Evolutionary conservation across 2,113 vertebrate species (phyloP).

Genomic region (Regulus satrapa): DNA sequence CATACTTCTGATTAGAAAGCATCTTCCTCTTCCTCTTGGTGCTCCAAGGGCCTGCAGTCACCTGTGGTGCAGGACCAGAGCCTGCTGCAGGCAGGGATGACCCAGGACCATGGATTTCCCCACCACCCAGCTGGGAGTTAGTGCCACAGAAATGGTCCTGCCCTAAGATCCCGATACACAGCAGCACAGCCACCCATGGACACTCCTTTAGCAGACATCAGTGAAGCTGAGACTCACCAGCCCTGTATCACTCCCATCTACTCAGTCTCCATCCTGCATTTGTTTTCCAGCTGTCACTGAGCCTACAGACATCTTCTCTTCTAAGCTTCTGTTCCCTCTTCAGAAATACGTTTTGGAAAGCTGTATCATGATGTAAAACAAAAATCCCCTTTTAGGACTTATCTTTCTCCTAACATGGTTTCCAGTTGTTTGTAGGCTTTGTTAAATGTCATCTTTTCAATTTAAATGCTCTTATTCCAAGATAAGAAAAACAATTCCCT

Average conservation of each 20-base stretch:
- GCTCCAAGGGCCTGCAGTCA: not conserved
- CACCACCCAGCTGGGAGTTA: not conserved
- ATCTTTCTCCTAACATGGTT: not conserved
- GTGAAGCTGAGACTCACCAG: not conserved
- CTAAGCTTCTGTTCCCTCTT: not conserved
- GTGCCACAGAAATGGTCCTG: not conserved
- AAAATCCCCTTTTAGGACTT: not conserved
- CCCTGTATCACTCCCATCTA: not conserved
- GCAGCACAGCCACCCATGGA: not conserved
- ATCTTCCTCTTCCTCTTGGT: not conserved
- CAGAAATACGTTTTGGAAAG: not conserved
- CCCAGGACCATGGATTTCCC: not conserved
- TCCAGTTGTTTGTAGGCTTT: constrained; percentile 35
- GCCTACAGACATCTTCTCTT: not conserved
- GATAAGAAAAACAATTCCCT: constrained; percentile 53
- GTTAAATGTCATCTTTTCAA: constrained; percentile 49
- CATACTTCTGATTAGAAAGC: not conserved
- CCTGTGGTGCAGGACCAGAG: not conserved
- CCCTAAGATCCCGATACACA: accelerated
- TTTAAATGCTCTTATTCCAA: constrained; percentile 43
- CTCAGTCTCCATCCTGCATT: not conserved
- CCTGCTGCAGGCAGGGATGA: not conserved
- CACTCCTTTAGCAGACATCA: not conserved
- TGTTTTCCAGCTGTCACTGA: not conserved
- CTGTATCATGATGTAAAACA: not conserved